These are phyloP conservation scores for Cloeon dipterum DNA, from an alignment of 2,888 invertebrate species.

Conservation along the genomic window DNA sequence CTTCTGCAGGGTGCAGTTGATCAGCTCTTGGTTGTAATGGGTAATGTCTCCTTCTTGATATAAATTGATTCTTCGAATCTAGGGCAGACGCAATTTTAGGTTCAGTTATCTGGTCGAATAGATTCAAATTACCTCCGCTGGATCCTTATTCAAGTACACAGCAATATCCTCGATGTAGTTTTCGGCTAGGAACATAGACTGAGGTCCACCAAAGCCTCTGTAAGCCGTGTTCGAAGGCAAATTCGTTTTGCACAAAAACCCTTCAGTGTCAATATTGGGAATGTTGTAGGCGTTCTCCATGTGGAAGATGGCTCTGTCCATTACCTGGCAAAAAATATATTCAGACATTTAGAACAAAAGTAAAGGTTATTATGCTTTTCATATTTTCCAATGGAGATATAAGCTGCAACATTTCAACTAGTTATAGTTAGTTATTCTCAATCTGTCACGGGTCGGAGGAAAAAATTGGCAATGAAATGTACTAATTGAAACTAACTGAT, in stretches of 20 bases:
- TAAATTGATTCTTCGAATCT: slow-evolving; percentile 44
- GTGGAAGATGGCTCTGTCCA: slow-evolving; percentile 65
- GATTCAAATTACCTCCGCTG: slow-evolving; percentile 29
- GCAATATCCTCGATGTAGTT: slow-evolving; percentile 56
- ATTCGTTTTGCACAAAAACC: slow-evolving; percentile 67
- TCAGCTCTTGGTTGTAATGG: slow-evolving; percentile 50
- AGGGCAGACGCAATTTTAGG: slow-evolving; percentile 5
- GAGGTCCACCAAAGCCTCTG: slow-evolving; percentile 77
- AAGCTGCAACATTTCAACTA: not conserved
- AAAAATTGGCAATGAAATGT: too few species aligned
- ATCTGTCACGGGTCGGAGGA: too few species aligned
- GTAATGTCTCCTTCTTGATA: slow-evolving; percentile 56
- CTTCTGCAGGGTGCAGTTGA: slow-evolving; percentile 41
- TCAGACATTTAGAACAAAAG: not conserved
- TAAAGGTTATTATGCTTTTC: too few species aligned
- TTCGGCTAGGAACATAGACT: slow-evolving; percentile 73
- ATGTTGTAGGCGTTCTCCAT: slow-evolving; percentile 66
- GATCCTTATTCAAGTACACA: slow-evolving; percentile 34
- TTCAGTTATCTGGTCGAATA: slow-evolving; percentile 2
- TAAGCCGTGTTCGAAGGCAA: slow-evolving; percentile 83
- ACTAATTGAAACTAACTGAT: too few species aligned
- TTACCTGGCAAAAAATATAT: slow-evolving; percentile 29
- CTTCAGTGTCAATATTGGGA: slow-evolving; percentile 43
- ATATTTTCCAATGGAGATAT: too few species aligned
- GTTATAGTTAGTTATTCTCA: too few species aligned